phyloP scores from a whole-genome alignment of 2,888 invertebrate genomes.

The Heliconius ethilla region DNA sequence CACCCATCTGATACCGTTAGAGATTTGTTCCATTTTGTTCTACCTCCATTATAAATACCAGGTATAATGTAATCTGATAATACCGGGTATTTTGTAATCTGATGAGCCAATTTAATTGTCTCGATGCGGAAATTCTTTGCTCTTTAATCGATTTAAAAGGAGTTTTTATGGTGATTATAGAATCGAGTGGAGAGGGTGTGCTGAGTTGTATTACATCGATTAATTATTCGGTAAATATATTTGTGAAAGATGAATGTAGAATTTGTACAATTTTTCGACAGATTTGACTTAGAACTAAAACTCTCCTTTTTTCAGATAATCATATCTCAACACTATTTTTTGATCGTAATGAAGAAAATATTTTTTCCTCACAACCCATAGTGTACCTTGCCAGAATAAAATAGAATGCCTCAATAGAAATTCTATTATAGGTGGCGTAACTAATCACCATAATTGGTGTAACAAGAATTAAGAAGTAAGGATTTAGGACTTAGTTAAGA shows the following conservation, averaged over 20 bases:
- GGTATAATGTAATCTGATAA: slow-evolving; percentile 46
- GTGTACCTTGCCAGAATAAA: too few relatives aligned
- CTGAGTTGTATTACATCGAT: background rate
- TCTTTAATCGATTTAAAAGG: slow-evolving; percentile 39
- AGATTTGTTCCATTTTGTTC: slow-evolving; percentile 36
- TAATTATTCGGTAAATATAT: background rate
- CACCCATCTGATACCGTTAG: slow-evolving; percentile 71
- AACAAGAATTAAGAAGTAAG: too few relatives aligned
- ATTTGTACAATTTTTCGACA: background rate
- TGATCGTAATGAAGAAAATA: too few relatives aligned
- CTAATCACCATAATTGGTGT: too few relatives aligned
- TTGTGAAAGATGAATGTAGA: background rate
- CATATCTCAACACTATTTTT: too few relatives aligned
- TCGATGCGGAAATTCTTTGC: slow-evolving; percentile 38
- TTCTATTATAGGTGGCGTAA: too few relatives aligned
- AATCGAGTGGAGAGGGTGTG: slow-evolving; percentile 5
- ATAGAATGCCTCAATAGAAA: too few relatives aligned
- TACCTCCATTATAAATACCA: slow-evolving; percentile 45
- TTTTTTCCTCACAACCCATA: too few relatives aligned
- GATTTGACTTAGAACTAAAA: too few relatives aligned
- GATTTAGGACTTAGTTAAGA: too few relatives aligned
- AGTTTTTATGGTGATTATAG: slow-evolving; percentile 36
- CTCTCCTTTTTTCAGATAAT: too few relatives aligned
- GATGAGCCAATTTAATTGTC: slow-evolving; percentile 45
- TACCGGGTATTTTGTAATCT: slow-evolving; percentile 45